Evolutionary conservation across 53 echinoderm and acorn worm genomes (phyloP), one percentile per base, ranked within the genome.

Genomic region (Actinopyga echinites): DNA sequence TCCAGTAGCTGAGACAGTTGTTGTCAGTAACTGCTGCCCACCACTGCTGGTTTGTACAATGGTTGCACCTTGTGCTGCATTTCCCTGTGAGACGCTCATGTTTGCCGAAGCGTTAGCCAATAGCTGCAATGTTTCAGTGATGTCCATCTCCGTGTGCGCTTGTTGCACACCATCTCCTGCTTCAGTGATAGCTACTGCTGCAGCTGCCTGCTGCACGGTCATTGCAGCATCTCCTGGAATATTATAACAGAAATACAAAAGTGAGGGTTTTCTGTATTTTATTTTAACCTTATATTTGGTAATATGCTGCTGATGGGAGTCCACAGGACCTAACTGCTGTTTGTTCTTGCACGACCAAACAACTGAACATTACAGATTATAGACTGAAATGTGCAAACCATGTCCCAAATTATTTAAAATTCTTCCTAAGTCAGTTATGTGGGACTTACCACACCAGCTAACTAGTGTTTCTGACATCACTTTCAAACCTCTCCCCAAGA

Each of bases 61-160:
- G 61, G 64, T 81, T 17, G 84, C 91, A 34, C 79, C 56, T 57
- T 37, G 83, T 36, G 44, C 21, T 30, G 19, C 49, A 30, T 22
- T 77, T 49, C 91, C 87, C 38, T 84, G 84, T 21, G 88, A 74
- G 10, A 86, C 84, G 22, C 88, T 85, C 54, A 97, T 94, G 74
- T 93, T 91, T 42, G 94, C 97, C 4, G 97, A 97, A 21, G 97
- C 97, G 83, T 97, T 97, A 44, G 97, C 97, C 40, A 97, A 85
- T 28, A 97, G 83, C 59, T 97, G 97, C 11, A 97, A 74, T 10
- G 97, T 97, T 69, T 97, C 92, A 1, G 93, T 93, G 80, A 97
- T 93, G 74, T 97, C 97, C 85, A 95, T 89, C 49, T 88, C 85
- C 60, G 91, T 79, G 30, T 91, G 91, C 21, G 89, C 91, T 40